Conservation (phyloP, 1,140 invertebrate genomes). For the Samia ricini region DNA sequence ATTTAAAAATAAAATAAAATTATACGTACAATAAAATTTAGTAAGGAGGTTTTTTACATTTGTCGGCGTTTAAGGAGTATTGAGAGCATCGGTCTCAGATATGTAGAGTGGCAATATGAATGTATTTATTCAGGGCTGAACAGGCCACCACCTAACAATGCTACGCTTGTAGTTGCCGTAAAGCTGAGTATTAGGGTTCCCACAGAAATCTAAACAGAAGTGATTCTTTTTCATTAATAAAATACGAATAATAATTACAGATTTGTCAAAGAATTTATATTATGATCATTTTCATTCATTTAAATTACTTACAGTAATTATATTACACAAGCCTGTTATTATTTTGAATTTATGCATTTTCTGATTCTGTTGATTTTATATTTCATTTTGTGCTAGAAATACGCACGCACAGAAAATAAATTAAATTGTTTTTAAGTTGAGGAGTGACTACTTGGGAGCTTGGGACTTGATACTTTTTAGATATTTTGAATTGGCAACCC, state of each 20-base stretch:
- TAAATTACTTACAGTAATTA: no score
- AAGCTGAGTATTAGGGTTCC: constrained; percentile 41
- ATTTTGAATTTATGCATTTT: not conserved
- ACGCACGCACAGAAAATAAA: no score
- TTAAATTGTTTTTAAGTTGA: no score
- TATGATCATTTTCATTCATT: no score
- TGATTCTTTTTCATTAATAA: not conserved
- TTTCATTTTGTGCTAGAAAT: not conserved
- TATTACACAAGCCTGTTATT: not conserved
- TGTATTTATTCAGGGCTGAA: constrained; percentile 73
- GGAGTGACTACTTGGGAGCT: no score
- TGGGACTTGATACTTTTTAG: not conserved
- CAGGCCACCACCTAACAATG: constrained; percentile 70
- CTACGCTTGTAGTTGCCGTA: constrained; percentile 66
- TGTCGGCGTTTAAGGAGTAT: constrained; percentile 33
- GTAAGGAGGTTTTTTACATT: constrained; percentile 14
- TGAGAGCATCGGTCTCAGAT: constrained; percentile 50
- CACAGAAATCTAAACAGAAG: constrained; percentile 7
- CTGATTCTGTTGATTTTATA: no score
- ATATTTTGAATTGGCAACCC: constrained; percentile 34
- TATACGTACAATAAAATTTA: constrained; percentile 3
- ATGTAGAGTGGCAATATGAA: constrained; percentile 76
- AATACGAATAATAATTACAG: no score
- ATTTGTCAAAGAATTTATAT: no score
- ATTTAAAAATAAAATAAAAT: not conserved